A percentile compares a stretch with the other conserved stretches of the same genome.
Evolutionary conservation across 64 coral and sea anemone genomes (phyloP).

Genomic region (Montipora efflorescens): DNA sequence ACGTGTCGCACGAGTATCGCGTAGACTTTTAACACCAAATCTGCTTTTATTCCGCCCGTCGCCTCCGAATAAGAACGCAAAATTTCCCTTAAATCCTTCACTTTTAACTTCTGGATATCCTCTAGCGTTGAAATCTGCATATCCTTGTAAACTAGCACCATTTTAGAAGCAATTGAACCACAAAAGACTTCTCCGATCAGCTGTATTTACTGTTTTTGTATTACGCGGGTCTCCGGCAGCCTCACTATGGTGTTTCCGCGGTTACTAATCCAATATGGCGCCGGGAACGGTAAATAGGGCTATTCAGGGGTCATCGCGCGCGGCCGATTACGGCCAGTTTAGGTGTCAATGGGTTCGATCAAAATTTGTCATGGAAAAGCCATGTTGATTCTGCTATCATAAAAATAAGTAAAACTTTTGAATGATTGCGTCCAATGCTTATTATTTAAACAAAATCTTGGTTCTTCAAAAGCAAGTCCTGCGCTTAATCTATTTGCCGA

Average conservation of each 20-base stretch:
- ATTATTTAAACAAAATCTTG: too few relatives aligned
- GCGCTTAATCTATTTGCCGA: too few relatives aligned
- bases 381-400: too few relatives aligned
- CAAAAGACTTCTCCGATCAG: constrained; percentile 1
- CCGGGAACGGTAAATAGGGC: constrained; percentile 47
- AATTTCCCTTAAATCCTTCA: constrained; percentile 20
- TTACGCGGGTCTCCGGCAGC: background rate
- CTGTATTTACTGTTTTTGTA: too few relatives aligned
- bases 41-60: constrained; percentile 22
- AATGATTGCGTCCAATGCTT: too few relatives aligned
- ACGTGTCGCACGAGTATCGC: constrained; percentile 11
- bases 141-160: constrained; percentile 15
- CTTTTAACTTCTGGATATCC: constrained; percentile 39
- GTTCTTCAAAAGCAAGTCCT: too few relatives aligned
- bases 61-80: constrained; percentile 32
- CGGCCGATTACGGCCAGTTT: too few relatives aligned
- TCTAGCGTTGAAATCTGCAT: constrained; percentile 37
- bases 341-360: too few relatives aligned
- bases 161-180: constrained; percentile 20
- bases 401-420: too few relatives aligned
- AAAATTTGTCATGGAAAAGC: too few relatives aligned
- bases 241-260: constrained; percentile 22
- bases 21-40: constrained; percentile 36
- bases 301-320: too few relatives aligned
- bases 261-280: constrained; percentile 60